Base-by-base conservation (phyloP, 1,140 invertebrate species). In the Galendromus occidentalis region DNA sequence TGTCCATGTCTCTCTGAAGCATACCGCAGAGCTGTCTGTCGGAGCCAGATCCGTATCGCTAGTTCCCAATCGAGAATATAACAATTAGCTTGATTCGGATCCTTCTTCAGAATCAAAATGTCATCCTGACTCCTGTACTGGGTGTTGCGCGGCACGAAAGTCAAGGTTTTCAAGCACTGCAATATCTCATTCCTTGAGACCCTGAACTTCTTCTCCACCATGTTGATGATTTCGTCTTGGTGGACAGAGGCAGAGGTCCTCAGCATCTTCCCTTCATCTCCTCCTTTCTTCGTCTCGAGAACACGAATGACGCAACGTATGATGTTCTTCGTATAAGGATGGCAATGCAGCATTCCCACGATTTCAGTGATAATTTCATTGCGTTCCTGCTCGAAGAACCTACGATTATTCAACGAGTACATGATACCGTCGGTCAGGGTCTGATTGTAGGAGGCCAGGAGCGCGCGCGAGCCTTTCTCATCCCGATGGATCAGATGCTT, bases 161-260 rank as follows among this genome's bases (percentile, higher is more conserved):
- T 33, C 14, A 59, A 33, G 17, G 51, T 59, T 14, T 33, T 25
- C 25, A 59, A 22, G 9, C 51, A 59, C 14, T 25, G n/a, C 25
- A 59, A 29, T 4, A 33, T 22, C 25, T 59, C 51, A 9, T 14
- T 4, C 25, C 51, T 17, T 5, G 12, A 22, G 33, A 59, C 33
- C 22, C 25, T 59, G 22, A 59, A 59, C 9, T 59, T 22, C 9
- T 59, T 59, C 51, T 59, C 51, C 12, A 59, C 51, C 51, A 59
- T 59, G 51, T 59, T 59, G 51, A 59, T 22, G 33, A 59, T 59
- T 25, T 59, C 51, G 20, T 59, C 51, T 22, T 59, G 51, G 9
- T 33, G 51, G 25, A 59, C 33, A 14, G 51, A 33, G 25, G 22
- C 14, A 1, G 51, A 59, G 6, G 33, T 25, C 2, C 4, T 33